Conservation (phyloP, 2,113 vertebrate species). For the Oryzias curvinotus region DNA sequence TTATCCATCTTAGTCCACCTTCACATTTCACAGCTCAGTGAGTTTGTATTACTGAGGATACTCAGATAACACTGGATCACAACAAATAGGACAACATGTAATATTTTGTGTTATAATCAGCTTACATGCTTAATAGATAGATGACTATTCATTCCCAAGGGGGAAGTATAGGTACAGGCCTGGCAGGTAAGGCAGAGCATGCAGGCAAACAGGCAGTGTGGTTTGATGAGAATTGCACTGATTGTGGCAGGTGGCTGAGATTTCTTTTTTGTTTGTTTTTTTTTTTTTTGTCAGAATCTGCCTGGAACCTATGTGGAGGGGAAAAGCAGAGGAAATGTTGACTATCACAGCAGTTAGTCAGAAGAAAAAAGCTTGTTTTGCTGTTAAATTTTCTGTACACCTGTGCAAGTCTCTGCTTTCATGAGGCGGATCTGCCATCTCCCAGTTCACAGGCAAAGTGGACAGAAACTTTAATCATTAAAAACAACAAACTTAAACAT, state of each 20-base stretch:
- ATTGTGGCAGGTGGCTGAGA: constrained; percentile 57
- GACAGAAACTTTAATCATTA: no score
- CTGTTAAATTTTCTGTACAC: no score
- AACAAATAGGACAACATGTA: constrained; percentile 72
- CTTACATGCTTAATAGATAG: constrained; percentile 55
- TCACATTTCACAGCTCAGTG: constrained; percentile 58
- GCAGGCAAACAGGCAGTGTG: constrained; percentile 60
- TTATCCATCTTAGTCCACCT: constrained; percentile 56
- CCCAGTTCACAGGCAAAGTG: no score
- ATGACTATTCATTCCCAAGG: no score
- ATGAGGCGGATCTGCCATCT: no score
- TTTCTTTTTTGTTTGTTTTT: constrained; percentile 38
- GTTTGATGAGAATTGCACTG: constrained; percentile 64
- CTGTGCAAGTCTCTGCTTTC: no score
- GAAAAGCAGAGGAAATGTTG: neutral
- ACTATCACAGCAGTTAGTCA: neutral
- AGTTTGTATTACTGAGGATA: constrained; percentile 55
- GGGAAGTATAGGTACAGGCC: no score
- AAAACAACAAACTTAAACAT: no score
- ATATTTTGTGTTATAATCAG: constrained; percentile 71
- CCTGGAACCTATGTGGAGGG: constrained; percentile 37
- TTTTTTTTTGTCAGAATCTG: constrained; percentile 30
- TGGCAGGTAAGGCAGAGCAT: constrained; percentile 45
- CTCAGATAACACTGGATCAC: constrained; percentile 66
- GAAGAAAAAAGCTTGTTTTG: no score